Evolutionary conservation across 2,113 vertebrate genomes (phyloP).

Genomic region (Tragelaphus strepsiceros): DNA sequence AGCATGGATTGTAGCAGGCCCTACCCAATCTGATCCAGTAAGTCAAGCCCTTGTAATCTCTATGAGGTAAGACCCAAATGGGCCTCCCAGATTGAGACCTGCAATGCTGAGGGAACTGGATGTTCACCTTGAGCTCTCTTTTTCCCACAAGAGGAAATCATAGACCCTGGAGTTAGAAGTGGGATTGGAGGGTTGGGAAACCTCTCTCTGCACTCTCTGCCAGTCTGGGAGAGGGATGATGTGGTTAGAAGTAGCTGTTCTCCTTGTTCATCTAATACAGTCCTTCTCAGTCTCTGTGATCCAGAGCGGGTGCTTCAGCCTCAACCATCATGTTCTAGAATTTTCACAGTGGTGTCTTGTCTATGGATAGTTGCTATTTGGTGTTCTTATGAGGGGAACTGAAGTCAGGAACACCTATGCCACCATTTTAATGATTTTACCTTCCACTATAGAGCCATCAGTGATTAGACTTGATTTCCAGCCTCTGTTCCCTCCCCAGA

Average conservation of each 20-base stretch:
- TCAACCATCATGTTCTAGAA: not conserved
- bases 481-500: not conserved
- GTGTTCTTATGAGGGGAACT: not conserved
- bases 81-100: not conserved
- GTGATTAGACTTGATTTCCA: too few species aligned
- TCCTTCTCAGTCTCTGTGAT: not conserved
- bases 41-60: not conserved
- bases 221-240: not conserved
- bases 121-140: not conserved
- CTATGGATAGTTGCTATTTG: not conserved
- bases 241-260: not conserved
- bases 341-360: not conserved
- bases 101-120: not conserved
- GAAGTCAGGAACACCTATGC: not conserved
- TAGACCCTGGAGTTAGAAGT: not conserved
- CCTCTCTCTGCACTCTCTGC: not conserved
- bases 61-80: not conserved
- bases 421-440: not conserved
- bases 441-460: not conserved
- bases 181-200: rapidly evolving
- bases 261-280: not conserved
- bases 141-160: not conserved
- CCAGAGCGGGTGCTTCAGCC: not conserved
- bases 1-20: not conserved
- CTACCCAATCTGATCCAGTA: not conserved